phyloP scores from a whole-genome alignment of 2,888 invertebrate species.

The Phytoseiulus persimilis region DNA sequence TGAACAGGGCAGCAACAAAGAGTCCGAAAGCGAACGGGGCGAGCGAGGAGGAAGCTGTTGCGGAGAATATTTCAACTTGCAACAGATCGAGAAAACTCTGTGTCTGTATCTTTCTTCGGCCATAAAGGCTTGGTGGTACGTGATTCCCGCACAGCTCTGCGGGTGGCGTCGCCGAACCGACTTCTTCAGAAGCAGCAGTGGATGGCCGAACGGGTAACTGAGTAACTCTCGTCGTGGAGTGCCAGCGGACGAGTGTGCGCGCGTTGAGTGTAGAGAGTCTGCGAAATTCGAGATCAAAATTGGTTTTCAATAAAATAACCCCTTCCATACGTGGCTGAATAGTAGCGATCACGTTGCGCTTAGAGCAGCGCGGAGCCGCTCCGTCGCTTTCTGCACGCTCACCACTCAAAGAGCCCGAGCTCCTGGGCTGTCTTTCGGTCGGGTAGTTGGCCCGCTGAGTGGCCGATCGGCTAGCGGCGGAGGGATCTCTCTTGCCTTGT shows the following conservation, averaged over 20 bases:
- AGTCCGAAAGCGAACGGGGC: not conserved
- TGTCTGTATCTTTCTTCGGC: not conserved
- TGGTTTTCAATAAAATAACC: constrained; percentile 36
- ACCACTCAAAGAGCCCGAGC: not conserved
- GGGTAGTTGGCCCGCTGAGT: not conserved
- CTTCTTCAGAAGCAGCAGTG: not conserved
- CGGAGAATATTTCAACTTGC: not conserved
- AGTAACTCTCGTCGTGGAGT: not conserved
- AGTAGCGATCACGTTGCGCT: not conserved
- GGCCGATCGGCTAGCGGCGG: too few relatives aligned
- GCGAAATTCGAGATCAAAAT: constrained; percentile 39
- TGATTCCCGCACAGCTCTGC: not conserved
- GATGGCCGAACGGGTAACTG: not conserved
- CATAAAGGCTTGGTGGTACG: not conserved
- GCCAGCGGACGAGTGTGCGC: not conserved
- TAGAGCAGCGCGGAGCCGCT: not conserved
- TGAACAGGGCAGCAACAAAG: too few relatives aligned
- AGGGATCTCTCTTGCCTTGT: not conserved
- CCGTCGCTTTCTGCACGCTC: not conserved
- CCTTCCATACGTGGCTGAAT: constrained; percentile 5
- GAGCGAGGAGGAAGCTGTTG: not conserved
- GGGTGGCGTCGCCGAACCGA: not conserved
- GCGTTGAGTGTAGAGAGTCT: constrained; percentile 18
- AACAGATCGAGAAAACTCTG: not conserved
- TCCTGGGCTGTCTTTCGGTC: not conserved